A percentile compares a stretch with the other conserved stretches of the same genome.
Evolutionary conservation across 2,888 invertebrate species (phyloP).

Genomic region (Bursaphelenchus okinawaensis): DNA sequence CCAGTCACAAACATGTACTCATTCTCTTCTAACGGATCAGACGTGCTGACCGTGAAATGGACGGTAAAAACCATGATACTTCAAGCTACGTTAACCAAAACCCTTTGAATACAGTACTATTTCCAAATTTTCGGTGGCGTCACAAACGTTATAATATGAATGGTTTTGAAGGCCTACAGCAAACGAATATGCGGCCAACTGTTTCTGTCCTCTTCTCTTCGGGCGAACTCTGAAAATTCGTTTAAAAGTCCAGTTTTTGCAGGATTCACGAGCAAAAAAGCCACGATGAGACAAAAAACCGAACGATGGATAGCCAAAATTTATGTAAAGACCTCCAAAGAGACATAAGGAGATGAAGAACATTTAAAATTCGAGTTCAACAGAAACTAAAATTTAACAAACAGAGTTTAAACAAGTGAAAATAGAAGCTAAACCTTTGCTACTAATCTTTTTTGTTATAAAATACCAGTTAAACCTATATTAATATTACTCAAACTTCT

Average conservation of each 20-base stretch:
- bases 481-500: no score
- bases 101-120: no score
- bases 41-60: conserved; percentile 47
- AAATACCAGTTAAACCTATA: no score
- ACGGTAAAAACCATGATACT: conserved; percentile 31
- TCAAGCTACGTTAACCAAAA: not conserved
- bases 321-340: no score
- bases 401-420: no score
- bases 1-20: conserved; percentile 51
- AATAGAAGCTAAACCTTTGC: no score
- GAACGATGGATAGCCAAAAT: not conserved
- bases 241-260: not conserved
- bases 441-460: no score
- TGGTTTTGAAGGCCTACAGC: not conserved
- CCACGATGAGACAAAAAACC: not conserved
- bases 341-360: no score
- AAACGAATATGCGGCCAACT: not conserved
- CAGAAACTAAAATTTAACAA: not conserved
- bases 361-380: not conserved
- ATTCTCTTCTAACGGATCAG: conserved; percentile 24
- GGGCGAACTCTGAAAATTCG: not conserved
- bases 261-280: no score
- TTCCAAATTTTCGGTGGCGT: no score
- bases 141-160: no score
- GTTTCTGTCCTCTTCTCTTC: not conserved